Evolutionary conservation across 2,888 invertebrate species (phyloP).

Genomic region (Strigamia crassipes): DNA sequence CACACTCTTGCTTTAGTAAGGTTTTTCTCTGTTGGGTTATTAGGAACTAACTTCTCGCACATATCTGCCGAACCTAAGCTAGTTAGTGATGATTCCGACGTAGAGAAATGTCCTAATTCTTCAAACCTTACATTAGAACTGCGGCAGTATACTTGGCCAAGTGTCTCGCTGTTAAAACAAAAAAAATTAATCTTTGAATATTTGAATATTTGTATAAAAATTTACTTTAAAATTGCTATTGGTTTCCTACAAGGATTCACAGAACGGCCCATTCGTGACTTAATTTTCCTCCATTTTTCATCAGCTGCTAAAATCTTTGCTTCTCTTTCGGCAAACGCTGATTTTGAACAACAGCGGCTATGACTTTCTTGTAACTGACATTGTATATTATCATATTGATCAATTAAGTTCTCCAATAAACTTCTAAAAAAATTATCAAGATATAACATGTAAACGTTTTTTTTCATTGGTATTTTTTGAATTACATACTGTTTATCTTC

Average conservation of each 20-base stretch:
- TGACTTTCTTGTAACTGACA: neutral
- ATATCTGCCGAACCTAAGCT: conserved; percentile 47
- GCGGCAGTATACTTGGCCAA: conserved; percentile 48
- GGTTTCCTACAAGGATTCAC: conserved; percentile 51
- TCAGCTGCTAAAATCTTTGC: conserved; percentile 55
- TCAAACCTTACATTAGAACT: conserved; percentile 45
- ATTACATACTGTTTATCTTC: neutral
- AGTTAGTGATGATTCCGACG: conserved; percentile 51
- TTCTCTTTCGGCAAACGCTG: conserved; percentile 52
- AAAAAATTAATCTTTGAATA: neutral
- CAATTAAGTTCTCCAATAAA: neutral
- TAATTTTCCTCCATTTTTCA: conserved; percentile 55
- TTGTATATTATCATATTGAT: neutral
- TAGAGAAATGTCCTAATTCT: conserved; percentile 49
- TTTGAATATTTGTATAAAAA: conserved; percentile 8
- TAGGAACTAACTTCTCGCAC: neutral
- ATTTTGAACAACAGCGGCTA: conserved; percentile 32
- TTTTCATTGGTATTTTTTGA: neutral
- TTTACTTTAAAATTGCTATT: conserved; percentile 52
- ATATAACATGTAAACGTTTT: no score
- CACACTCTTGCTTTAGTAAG: neutral
- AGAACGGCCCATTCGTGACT: conserved; percentile 51
- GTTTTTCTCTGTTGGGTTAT: neutral
- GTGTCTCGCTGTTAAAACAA: conserved; percentile 46
- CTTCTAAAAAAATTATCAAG: neutral